Percentiles rank a stretch among this genome's conserved stretches.
Conservation (phyloP, 1,140 invertebrate genomes). For the Papilio machaon region DNA sequence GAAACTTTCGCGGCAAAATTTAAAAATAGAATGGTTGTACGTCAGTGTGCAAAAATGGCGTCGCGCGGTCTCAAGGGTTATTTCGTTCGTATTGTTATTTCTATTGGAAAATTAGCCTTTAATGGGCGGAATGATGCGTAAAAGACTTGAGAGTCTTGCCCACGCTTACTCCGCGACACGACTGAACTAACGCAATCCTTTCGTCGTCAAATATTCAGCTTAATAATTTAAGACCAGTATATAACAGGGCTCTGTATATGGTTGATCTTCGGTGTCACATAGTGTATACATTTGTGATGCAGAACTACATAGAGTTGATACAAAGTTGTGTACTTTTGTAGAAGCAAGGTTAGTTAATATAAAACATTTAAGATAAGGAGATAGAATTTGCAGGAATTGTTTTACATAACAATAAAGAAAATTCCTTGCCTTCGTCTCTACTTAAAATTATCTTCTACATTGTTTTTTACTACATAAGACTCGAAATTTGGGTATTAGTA, state of each 20-base stretch:
- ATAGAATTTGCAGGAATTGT: neutral
- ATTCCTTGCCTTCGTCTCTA: neutral
- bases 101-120: constrained; percentile 77
- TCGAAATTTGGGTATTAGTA: neutral
- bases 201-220: constrained; percentile 75
- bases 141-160: constrained; percentile 57
- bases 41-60: constrained; percentile 56
- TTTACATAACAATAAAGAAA: neutral
- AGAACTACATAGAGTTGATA: constrained; percentile 56
- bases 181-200: constrained; percentile 68
- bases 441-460: neutral
- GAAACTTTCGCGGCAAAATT: constrained; percentile 62
- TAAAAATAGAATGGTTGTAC: constrained; percentile 60
- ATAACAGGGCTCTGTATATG: constrained; percentile 61
- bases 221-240: constrained; percentile 77
- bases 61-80: constrained; percentile 54
- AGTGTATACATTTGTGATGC: constrained; percentile 55
- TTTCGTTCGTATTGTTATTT: constrained; percentile 74
- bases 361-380: constrained; percentile 7
- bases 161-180: constrained; percentile 67
- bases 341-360: neutral
- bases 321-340: constrained; percentile 37
- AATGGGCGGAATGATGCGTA: constrained; percentile 68
- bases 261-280: constrained; percentile 60
- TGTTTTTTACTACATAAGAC: neutral